These are phyloP conservation scores for Acyrthosiphon pisum DNA, from an alignment of 1,140 invertebrate genomes.

Conservation along the genomic window DNA sequence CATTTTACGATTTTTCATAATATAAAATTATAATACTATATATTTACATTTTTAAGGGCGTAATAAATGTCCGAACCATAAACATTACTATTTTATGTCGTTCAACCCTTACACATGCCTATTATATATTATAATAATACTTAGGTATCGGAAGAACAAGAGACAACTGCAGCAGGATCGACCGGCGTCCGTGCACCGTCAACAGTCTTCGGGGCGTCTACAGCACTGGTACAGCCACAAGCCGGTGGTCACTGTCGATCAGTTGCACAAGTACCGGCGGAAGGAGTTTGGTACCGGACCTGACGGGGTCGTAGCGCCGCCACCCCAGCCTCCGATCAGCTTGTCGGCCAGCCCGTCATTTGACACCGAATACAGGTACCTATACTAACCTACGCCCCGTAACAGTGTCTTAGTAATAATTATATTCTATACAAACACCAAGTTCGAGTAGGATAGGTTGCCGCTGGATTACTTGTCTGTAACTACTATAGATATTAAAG, in stretches of 20 bases:
- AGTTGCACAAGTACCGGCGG: conserved; percentile 40
- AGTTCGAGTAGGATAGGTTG: background rate
- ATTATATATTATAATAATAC: background rate
- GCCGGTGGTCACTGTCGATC: conserved; percentile 31
- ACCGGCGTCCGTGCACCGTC: conserved; percentile 17
- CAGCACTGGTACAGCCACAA: conserved; percentile 41
- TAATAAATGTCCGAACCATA: background rate
- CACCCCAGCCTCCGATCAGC: background rate
- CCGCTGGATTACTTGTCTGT: no score
- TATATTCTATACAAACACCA: background rate
- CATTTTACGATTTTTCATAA: background rate
- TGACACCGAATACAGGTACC: conserved; percentile 32
- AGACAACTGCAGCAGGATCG: conserved; percentile 8
- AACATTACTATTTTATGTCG: background rate
- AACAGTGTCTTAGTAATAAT: background rate
- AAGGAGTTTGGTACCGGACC: background rate
- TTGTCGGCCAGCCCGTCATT: conserved; percentile 40
- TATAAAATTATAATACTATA: background rate
- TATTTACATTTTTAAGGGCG: background rate
- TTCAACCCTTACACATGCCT: background rate
- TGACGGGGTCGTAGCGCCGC: background rate
- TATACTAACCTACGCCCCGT: no score
- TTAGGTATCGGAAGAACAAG: conserved; percentile 28
- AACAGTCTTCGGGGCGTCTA: conserved; percentile 11
- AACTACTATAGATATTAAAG: no score